Evolutionary conservation across 2,888 invertebrate species (phyloP).

Genomic region (Xestia c-nigrum): DNA sequence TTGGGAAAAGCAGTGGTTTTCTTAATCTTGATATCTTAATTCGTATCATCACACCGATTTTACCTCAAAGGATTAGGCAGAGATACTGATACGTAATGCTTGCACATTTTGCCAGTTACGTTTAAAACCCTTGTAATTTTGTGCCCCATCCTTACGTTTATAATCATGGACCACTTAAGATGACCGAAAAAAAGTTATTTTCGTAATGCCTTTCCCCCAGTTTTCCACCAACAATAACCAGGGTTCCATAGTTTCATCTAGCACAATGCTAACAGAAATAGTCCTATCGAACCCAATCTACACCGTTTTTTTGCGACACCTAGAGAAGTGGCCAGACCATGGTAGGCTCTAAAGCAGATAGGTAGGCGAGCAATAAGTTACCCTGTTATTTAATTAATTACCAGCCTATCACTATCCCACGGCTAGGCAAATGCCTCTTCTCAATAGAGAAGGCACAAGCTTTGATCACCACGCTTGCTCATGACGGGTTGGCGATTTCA

Average conservation of each 20-base stretch:
- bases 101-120: neutral
- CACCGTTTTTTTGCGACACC: neutral
- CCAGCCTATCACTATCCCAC: too few relatives aligned
- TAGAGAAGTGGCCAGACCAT: slow-evolving; percentile 1
- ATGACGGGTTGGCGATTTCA: too few relatives aligned
- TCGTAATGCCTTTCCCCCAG: neutral
- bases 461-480: too few relatives aligned
- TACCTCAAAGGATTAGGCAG: neutral
- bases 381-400: too few relatives aligned
- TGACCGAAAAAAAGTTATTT: neutral
- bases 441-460: too few relatives aligned
- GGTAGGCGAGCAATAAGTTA: neutral
- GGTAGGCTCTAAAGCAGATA: neutral
- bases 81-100: too few relatives aligned
- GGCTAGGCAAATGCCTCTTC: too few relatives aligned
- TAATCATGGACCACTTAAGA: neutral
- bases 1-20: neutral
- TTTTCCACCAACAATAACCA: neutral
- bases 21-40: too few relatives aligned
- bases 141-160: too few relatives aligned
- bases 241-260: too few relatives aligned
- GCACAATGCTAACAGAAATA: neutral
- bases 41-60: neutral
- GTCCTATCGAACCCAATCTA: neutral
- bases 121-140: neutral